phyloP scores from a whole-genome alignment of 2,797 vertebrate genomes.

The Pseudomugil tenellus region DNA sequence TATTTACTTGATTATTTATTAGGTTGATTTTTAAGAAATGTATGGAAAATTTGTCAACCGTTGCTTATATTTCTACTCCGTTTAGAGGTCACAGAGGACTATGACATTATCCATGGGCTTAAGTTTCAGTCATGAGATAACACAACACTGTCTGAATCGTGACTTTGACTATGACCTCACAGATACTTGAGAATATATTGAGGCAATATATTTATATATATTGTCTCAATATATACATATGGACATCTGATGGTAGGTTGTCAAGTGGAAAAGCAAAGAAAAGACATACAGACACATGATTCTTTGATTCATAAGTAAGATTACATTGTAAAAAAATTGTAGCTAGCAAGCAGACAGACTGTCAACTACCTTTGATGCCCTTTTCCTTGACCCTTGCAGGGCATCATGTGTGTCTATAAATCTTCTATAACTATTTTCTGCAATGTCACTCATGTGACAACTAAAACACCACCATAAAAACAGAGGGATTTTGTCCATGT shows the following conservation, averaged over 20 bases:
- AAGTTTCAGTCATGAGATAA: not conserved
- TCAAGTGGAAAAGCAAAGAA: not conserved
- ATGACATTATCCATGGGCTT: not conserved
- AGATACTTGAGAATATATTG: not conserved
- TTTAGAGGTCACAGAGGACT: not conserved
- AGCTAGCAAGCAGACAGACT: conserved; percentile 21
- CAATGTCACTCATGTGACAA: conserved; percentile 65
- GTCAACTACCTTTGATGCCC: conserved; percentile 2
- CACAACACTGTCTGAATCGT: not conserved
- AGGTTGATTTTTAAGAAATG: not conserved
- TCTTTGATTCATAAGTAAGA: not conserved
- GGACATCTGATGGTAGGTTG: not conserved
- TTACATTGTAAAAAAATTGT: conserved; percentile 30
- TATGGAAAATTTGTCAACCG: not conserved
- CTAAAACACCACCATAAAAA: conserved; percentile 49
- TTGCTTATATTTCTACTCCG: not conserved
- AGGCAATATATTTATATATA: no score
- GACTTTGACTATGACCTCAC: not conserved
- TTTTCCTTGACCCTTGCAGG: conserved; percentile 55
- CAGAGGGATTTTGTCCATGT: conserved; percentile 23
- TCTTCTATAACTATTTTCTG: conserved; percentile 44
- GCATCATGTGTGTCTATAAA: conserved; percentile 37
- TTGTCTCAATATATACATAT: no score
- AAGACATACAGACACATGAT: not conserved
- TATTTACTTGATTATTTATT: not conserved